A percentile compares a stretch with the other conserved stretches of the same genome.
These are phyloP conservation scores for Cygnus buccinator DNA, from an alignment of 2,113 vertebrate genomes.

Conservation along the genomic window DNA sequence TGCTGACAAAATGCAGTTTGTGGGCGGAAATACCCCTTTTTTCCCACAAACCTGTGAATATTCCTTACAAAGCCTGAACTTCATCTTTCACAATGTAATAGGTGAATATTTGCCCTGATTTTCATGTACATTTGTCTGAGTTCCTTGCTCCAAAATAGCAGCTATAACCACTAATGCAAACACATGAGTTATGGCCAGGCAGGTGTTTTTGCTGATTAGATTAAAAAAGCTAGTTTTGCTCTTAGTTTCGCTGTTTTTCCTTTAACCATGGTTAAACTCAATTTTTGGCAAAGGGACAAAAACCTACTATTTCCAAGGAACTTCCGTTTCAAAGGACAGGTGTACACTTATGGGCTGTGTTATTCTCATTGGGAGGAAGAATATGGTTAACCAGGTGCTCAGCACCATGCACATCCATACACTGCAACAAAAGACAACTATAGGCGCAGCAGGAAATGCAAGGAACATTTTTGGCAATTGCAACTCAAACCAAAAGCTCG, in stretches of 20 bases:
- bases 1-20: neutral
- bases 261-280: neutral
- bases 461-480: neutral
- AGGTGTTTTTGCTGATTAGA: neutral
- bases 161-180: neutral
- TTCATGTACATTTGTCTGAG: fast-evolving
- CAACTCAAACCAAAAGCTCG: neutral
- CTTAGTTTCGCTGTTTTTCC: neutral
- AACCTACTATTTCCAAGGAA: neutral
- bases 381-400: fast-evolving
- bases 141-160: neutral
- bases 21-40: neutral
- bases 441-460: neutral
- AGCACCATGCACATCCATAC: neutral
- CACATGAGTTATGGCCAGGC: fast-evolving
- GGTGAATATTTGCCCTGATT: neutral
- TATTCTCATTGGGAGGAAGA: neutral
- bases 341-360: fast-evolving
- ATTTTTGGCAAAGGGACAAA: neutral
- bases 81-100: neutral
- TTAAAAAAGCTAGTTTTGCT: neutral
- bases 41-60: neutral
- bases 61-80: neutral
- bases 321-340: neutral
- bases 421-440: neutral